Evolutionary conservation across 1,140 invertebrate species (phyloP).

Genomic region (Arctopsyche grandis): DNA sequence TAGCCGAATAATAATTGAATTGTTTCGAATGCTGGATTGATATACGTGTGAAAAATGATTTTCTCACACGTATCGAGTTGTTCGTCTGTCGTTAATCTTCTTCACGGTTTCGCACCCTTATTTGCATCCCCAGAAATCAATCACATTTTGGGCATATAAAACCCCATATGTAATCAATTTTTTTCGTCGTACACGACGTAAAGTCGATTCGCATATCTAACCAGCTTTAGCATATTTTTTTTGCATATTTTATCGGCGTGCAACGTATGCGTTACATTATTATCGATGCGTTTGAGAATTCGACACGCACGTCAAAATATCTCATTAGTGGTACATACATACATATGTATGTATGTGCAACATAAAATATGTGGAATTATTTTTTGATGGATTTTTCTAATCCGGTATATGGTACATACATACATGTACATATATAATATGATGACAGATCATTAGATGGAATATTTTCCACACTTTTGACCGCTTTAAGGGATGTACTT

Average conservation of each 20-base stretch:
- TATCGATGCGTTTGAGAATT: not conserved
- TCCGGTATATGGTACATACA: not conserved
- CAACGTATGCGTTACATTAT: not conserved
- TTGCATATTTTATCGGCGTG: not conserved
- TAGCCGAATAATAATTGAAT: no score
- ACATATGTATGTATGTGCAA: no score
- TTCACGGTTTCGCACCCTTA: conserved; percentile 18
- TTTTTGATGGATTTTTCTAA: no score
- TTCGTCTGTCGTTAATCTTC: conserved; percentile 8
- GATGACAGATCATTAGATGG: conserved; percentile 7
- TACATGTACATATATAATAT: no score
- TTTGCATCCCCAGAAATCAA: conserved; percentile 51
- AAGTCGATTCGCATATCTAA: conserved; percentile 21
- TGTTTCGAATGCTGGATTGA: not conserved
- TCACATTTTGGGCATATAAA: conserved; percentile 46
- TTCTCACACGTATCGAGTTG: not conserved
- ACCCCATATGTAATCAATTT: not conserved
- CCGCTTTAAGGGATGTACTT: not conserved
- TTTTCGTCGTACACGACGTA: not conserved
- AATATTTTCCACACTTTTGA: conserved; percentile 28
- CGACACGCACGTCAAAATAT: not conserved
- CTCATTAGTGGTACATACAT: not conserved
- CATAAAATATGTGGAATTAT: no score
- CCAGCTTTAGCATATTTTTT: not conserved
- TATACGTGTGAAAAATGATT: not conserved